Percentiles rank a stretch among this genome's conserved stretches.
phyloP scores from a whole-genome alignment of 2,888 invertebrate species.

The Aphrophora alni region DNA sequence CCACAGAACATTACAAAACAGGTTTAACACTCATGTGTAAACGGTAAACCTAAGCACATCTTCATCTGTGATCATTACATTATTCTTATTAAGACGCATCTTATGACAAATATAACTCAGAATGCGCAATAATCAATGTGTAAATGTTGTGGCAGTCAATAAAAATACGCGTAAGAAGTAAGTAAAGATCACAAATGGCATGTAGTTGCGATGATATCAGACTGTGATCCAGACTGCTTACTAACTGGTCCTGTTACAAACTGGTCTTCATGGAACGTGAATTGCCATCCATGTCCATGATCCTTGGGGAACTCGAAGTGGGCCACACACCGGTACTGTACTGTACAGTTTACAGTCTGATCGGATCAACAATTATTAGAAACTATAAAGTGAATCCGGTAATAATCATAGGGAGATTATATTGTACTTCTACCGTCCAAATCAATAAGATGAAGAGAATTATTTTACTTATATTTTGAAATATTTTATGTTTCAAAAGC shows the following conservation, averaged over 20 bases:
- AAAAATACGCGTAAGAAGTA: neutral
- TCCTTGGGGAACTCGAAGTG: constrained; percentile 9
- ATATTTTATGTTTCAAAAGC: too few species aligned
- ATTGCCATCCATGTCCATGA: neutral
- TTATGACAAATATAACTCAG: too few species aligned
- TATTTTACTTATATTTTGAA: too few species aligned
- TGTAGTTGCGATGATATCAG: neutral
- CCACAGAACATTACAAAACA: too few species aligned
- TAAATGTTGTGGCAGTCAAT: neutral
- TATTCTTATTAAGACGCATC: too few species aligned
- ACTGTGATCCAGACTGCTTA: neutral
- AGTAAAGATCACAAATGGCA: neutral
- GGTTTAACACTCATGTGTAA: too few species aligned
- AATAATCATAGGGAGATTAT: too few species aligned
- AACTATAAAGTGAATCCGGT: too few species aligned
- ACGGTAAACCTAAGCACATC: too few species aligned
- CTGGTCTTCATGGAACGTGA: neutral
- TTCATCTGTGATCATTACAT: too few species aligned
- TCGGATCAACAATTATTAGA: neutral
- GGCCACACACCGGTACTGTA: neutral
- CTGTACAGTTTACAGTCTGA: neutral
- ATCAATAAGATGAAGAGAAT: too few species aligned
- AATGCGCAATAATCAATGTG: neutral
- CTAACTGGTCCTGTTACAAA: neutral
- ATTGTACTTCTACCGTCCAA: too few species aligned